phyloP scores from a whole-genome alignment of 2,797 vertebrate genomes.

The Gambusia yucatana region DNA sequence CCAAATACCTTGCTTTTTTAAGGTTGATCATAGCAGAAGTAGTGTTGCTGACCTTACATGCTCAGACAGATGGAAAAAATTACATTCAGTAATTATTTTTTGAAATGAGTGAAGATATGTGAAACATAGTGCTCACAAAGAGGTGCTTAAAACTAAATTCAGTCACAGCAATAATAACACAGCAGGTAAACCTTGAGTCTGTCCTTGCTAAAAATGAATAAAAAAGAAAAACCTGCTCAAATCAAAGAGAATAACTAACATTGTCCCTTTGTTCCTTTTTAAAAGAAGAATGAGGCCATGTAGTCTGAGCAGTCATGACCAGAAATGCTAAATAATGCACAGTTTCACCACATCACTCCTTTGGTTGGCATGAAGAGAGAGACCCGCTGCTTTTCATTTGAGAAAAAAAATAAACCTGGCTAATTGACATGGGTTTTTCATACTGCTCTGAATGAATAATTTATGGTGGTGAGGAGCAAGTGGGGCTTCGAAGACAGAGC shows the following conservation, averaged over 20 bases:
- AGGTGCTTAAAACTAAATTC: constrained; percentile 23
- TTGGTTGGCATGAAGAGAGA: constrained; percentile 37
- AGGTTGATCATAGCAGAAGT: neutral
- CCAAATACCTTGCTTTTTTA: neutral
- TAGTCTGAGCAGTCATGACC: constrained; percentile 47
- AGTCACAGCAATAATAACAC: constrained; percentile 19
- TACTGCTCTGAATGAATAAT: constrained; percentile 78
- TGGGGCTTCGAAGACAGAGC: constrained; percentile 43
- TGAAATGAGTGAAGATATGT: constrained; percentile 12
- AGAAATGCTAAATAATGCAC: constrained; percentile 74
- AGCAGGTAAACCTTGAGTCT: constrained; percentile 22
- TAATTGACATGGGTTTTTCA: constrained; percentile 80
- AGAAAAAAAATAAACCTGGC: constrained; percentile 65
- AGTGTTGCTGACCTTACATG: neutral
- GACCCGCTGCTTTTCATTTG: constrained; percentile 60
- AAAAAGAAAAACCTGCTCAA: constrained; percentile 27
- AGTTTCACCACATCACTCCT: constrained; percentile 43
- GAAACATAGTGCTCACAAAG: constrained; percentile 16
- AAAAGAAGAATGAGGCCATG: constrained; percentile 47
- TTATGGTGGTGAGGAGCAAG: constrained; percentile 60
- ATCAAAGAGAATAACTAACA: constrained; percentile 62
- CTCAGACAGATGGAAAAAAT: neutral
- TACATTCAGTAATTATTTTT: constrained; percentile 16
- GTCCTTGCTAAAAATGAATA: constrained; percentile 14
- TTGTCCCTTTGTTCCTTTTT: constrained; percentile 40